These are phyloP conservation scores for Atopsyche davidsoni DNA, from an alignment of 1,140 invertebrate genomes.

Conservation along the genomic window DNA sequence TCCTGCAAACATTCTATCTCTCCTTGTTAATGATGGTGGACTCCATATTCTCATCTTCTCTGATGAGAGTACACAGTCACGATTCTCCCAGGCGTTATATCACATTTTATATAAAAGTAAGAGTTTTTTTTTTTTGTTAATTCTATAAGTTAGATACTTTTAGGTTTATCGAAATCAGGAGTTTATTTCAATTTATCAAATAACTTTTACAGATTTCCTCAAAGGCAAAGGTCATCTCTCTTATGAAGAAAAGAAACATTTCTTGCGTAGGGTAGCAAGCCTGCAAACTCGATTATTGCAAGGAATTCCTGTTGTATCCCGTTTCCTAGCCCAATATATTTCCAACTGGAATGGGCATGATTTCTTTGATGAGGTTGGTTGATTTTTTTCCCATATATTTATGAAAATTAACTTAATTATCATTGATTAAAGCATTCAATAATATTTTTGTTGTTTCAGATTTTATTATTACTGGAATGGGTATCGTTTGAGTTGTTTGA, in stretches of 20 bases:
- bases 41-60: slow-evolving; percentile 22
- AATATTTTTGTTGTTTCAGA: slow-evolving; percentile 32
- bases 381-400: slow-evolving; percentile 4
- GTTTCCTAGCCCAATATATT: slow-evolving; percentile 40
- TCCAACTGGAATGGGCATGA: slow-evolving; percentile 44
- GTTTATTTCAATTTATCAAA: neutral
- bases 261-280: slow-evolving; percentile 34
- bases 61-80: slow-evolving; percentile 10
- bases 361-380: slow-evolving; percentile 40
- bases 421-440: too few relatives aligned
- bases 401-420: neutral
- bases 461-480: slow-evolving; percentile 42
- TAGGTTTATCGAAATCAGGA: too few relatives aligned
- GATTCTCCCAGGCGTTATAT: slow-evolving; percentile 24
- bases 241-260: slow-evolving; percentile 36
- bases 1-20: slow-evolving; percentile 23
- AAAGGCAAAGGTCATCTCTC: slow-evolving; percentile 7
- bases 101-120: slow-evolving; percentile 24
- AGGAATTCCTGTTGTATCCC: slow-evolving; percentile 39
- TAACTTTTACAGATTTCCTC: slow-evolving; percentile 22
- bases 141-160: too few relatives aligned
- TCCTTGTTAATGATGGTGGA: slow-evolving; percentile 27
- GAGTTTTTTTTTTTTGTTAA: too few relatives aligned
- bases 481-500: slow-evolving; percentile 34
- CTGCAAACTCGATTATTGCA: slow-evolving; percentile 39